Base-by-base conservation (phyloP, 2,888 invertebrate species). In the Agonopterix alstromeriana region DNA sequence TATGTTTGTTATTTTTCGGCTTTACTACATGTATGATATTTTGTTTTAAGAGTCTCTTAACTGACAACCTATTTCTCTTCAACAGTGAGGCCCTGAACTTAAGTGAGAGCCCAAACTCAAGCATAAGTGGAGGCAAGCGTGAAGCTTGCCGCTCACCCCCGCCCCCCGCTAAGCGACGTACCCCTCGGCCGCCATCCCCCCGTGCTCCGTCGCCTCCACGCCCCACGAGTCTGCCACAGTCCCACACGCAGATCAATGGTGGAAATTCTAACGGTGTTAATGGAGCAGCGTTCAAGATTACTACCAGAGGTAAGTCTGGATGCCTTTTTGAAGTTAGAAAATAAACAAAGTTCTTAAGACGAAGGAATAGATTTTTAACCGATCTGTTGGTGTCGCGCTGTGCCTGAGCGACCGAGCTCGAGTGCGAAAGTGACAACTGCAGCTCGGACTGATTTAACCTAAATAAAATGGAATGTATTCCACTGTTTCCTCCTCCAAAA, bases 41-140 rank as follows among this genome's bases (percentile, higher is more conserved):
- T 27, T 27, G 5, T 17, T 17, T 7, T 27, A 27, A 27, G 27
- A 27, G 7, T 27, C 5, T 27, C 27, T 0, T 27, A 27, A 27
- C 3, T 27, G 27, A 27, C 27, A 7, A 1, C 35, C 12, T 36
- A 50, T 54, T 38, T 38, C 38, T 61, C 65, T 51, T 58, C 50
- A 53, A 61, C 82, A 93, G 95, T 65, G 97, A 97, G 83, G 96
- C 97, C 1, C 89, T 97, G 48, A 97, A 97, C 82, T 91, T 97
- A 40, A 91, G 93, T 53, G 93, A 94, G 65, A 91, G 86, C 61
- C 92, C 89, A 57, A 89, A 66, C 70, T 82, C 89, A 64, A 66
- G 67, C 52, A 48, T 58, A 3, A 70, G 88, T 11, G 71, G 88
- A 12, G 70, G 56, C 78, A 92, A 75, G 72, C 86, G 85, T 51